phyloP scores from a whole-genome alignment of 2,113 vertebrate species.

The Takifugu flavidus region DNA sequence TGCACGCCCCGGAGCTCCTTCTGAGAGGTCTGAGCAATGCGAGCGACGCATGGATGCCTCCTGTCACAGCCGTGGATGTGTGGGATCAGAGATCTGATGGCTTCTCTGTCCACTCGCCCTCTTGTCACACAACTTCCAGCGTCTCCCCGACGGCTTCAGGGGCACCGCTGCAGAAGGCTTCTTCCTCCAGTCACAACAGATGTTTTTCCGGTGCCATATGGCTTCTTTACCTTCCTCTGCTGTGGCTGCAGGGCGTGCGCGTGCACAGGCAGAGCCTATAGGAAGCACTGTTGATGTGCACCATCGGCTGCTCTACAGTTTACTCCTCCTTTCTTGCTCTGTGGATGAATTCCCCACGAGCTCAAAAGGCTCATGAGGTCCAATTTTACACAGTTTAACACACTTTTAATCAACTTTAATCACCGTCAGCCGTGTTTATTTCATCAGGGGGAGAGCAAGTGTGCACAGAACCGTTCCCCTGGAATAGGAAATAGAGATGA shows the following conservation, averaged over 20 bases:
- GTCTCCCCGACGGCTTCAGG: conserved; percentile 20
- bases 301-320: no score
- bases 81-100: conserved; percentile 55
- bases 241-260: conserved; percentile 23
- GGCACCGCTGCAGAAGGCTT: conserved; percentile 10
- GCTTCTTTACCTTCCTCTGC: conserved; percentile 37
- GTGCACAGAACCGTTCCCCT: not conserved
- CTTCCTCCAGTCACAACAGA: conserved; percentile 28
- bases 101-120: conserved; percentile 45
- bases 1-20: conserved; percentile 28
- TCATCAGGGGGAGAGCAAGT: not conserved
- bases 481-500: not conserved
- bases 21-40: conserved; percentile 22
- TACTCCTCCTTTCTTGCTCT: no score
- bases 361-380: no score
- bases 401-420: no score
- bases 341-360: no score
- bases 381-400: no score
- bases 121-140: conserved; percentile 33
- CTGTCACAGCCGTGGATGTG: conserved; percentile 59
- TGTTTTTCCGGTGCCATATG: conserved; percentile 43
- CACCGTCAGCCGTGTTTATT: no score
- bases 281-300: no score
- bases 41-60: conserved; percentile 57
- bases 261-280: not conserved